These are phyloP conservation scores for Thaumetopoea pityocampa DNA, from an alignment of 1,140 invertebrate species.

Conservation along the genomic window DNA sequence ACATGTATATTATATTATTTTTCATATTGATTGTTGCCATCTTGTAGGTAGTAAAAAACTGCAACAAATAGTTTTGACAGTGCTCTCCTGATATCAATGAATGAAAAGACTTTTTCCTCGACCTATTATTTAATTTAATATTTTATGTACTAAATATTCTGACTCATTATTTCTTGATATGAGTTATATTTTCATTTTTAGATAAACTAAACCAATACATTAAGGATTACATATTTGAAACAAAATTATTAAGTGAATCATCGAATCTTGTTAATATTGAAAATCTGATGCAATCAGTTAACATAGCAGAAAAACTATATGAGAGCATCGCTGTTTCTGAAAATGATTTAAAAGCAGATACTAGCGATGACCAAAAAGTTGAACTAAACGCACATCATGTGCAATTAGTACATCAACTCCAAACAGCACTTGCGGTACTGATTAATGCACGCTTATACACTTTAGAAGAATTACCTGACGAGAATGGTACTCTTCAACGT, in stretches of 20 bases:
- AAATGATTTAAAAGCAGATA: slow-evolving; percentile 13
- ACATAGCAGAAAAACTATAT: slow-evolving; percentile 28
- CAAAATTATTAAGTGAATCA: slow-evolving; percentile 22
- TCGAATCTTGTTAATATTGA: slow-evolving; percentile 9
- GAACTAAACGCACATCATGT: slow-evolving; percentile 4
- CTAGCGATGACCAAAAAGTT: slow-evolving; percentile 3
- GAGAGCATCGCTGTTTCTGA: slow-evolving; percentile 21
- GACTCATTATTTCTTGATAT: no score
- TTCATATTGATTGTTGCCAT: no score
- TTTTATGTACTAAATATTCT: no score
- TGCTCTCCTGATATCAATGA: no score
- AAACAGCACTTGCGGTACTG: slow-evolving; percentile 13
- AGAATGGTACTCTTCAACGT: slow-evolving; percentile 1
- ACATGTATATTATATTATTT: no score
- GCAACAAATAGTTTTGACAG: no score
- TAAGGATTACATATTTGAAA: slow-evolving; percentile 29
- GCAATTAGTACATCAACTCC: slow-evolving; percentile 11
- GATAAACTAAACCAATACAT: slow-evolving; percentile 28
- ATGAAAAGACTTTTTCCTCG: no score
- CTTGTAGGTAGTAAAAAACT: no score
- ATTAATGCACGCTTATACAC: slow-evolving; percentile 12
- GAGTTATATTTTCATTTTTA: slow-evolving; percentile 17
- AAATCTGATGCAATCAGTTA: slow-evolving; percentile 21
- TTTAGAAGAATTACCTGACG: not conserved
- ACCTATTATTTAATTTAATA: no score